A percentile compares a stretch with the other conserved stretches of the same genome.
These are phyloP conservation scores for Botrylloides violaceus DNA, from an alignment of 23 tunicate species.

Conservation along the genomic window DNA sequence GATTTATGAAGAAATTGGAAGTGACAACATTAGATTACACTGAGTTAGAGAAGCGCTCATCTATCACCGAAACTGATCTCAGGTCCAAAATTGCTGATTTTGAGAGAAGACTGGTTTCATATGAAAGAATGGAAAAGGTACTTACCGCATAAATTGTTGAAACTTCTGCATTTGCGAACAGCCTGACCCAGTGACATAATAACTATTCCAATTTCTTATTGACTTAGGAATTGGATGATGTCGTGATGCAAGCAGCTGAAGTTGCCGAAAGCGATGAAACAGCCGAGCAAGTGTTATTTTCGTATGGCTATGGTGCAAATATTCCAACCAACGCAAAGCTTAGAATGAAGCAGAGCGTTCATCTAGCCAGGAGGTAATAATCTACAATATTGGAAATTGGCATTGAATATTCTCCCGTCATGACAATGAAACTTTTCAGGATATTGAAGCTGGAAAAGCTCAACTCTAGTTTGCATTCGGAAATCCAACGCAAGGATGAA, in stretches of 20 bases:
- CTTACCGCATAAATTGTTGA: too few relatives aligned
- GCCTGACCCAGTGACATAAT: not conserved
- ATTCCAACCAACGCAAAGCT: slow-evolving; percentile 76
- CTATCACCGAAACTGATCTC: slow-evolving; percentile 47
- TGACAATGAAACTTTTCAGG: slow-evolving; percentile 16
- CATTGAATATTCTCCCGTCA: not conserved
- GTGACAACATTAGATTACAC: slow-evolving; percentile 63
- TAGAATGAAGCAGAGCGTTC: slow-evolving; percentile 84
- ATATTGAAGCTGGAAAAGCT: slow-evolving; percentile 79
- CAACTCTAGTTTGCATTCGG: slow-evolving; percentile 57
- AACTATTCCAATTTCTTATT: not conserved
- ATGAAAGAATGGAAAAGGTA: slow-evolving; percentile 76
- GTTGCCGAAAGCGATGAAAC: slow-evolving; percentile 48
- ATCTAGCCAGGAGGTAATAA: slow-evolving; percentile 67
- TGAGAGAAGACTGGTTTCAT: slow-evolving; percentile 29
- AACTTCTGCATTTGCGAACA: not conserved
- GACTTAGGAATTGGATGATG: slow-evolving; percentile 76
- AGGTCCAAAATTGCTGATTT: slow-evolving; percentile 32
- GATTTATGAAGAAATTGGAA: slow-evolving; percentile 54
- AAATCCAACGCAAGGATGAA: slow-evolving; percentile 46
- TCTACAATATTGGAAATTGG: not conserved
- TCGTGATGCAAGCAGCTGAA: slow-evolving; percentile 95
- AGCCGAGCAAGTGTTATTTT: slow-evolving; percentile 76
- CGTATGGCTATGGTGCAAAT: slow-evolving; percentile 91
- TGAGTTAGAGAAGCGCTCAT: slow-evolving; percentile 55